Evolutionary conservation across 2,113 vertebrate species (phyloP).

Genomic region (Psilopsiagon aymara): DNA sequence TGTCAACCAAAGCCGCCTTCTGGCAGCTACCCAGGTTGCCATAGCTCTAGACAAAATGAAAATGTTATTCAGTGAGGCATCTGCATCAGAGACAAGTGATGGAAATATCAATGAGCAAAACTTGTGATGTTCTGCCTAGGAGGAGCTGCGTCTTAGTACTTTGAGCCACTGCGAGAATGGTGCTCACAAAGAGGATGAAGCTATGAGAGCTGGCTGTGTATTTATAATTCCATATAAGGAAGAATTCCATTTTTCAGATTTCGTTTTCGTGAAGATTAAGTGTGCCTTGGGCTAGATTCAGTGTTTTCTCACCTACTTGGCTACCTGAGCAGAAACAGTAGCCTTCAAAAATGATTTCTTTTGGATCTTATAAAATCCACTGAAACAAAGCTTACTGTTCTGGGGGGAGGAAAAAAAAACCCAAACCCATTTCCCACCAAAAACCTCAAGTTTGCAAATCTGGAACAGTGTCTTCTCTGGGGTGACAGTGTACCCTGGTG

Average conservation of each 20-base stretch:
- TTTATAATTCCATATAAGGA: conserved; percentile 31
- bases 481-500: not conserved
- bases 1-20: conserved; percentile 60
- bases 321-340: not conserved
- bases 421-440: not conserved
- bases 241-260: conserved; percentile 37
- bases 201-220: not conserved
- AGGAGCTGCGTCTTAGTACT: not conserved
- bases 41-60: conserved; percentile 65
- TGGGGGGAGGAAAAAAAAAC: not conserved
- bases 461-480: not conserved
- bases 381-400: not conserved
- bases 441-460: not conserved
- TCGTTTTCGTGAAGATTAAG: not conserved
- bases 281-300: not conserved
- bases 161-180: not conserved
- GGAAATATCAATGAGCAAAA: conserved; percentile 58
- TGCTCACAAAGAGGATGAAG: not conserved
- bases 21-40: conserved; percentile 61
- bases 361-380: not conserved
- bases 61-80: conserved; percentile 32
- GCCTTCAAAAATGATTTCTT: not conserved
- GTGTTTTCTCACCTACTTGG: not conserved
- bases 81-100: not conserved
- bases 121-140: conserved; percentile 14